Evolutionary conservation across 2,113 vertebrate genomes (phyloP), one percentile per base, ranked within the genome.

Genomic region (Apodemus sylvaticus): DNA sequence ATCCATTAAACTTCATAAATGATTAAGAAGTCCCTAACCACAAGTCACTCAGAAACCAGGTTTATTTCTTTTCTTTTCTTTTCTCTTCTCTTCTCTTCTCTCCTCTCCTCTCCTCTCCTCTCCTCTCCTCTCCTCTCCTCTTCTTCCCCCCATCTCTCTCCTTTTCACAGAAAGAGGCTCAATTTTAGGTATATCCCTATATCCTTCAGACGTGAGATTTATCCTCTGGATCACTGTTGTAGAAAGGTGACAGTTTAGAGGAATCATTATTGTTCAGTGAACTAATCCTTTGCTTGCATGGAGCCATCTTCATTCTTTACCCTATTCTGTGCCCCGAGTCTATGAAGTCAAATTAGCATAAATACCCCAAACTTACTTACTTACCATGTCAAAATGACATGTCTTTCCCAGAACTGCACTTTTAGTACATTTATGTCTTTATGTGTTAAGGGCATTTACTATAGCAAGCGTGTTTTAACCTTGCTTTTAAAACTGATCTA

Each of bases 1-100:
- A 95, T 90, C 31, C n/a, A 94, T 7, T 64, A 93, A 92, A 90
- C 1, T 82, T 45, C 51, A 90, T 71, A 39, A 94, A 39, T 92
- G 19, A 64, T 29, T 85, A 87, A 58, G 39, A 85, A 79, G 66
- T 77, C 36, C 7, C 39, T 89, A 22, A 45, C 42, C 7, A 86
- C 68, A 48, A 86, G 12, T 62, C 89, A 29, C 45, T 89, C 70
- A 70, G n/a, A 89, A 45, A 73, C 3, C 45, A 34, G 10, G 24
- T 66, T 64, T 83, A 20, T 62, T 62, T 85, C 7, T 2, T 48
- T 74, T 26, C 86, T 34, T 58, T 60, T 85, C 73, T 53, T 24
- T 9, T 60, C 13, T 5, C 22, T 60, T 34, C 77, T 24, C 71
- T 70, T 86, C 70, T 34, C 7, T 74, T 20, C 3, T 34, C 4